Evolutionary conservation across 1,140 invertebrate species (phyloP), one percentile per base, ranked within the genome.

Genomic region (Grapholita molesta): DNA sequence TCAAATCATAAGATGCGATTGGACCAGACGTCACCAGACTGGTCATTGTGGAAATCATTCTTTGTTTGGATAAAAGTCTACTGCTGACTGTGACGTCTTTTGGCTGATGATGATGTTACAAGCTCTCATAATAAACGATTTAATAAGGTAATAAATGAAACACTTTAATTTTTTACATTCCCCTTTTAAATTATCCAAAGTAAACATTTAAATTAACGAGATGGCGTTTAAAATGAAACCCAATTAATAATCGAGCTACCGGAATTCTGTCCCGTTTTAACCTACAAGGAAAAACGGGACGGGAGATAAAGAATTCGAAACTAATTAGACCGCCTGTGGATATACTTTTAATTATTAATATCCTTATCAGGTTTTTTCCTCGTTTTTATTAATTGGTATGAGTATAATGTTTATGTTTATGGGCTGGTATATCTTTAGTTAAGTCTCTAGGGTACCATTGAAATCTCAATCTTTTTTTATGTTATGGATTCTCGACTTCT

Each of bases 261-360:
- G 77, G 32, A 28, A n/a, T 28, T 61, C 38, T 68, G 18, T 84
- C 80, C 67, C 67, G 52, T 64, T 82, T 70, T 66, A 55, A 67
- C 35, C 4, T 7, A 70, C 4, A 0, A 12, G 48, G 42, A 11
- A 53, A 55, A 79, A 64, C 64, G 71, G 71, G 74, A 78, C 7
- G 53, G 35, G 0, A 24, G 8, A 55, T 52, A 3, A 55, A 70
- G 68, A 66, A 11, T 65, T 72, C 64, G 25, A 64, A 68, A 80
- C 76, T 81, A 84, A 83, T 83, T 79, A 75, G 77, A 76, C 82
- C 80, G 77, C 82, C 82, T 79, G 77, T 73, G 71, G 80, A 72
- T 83, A 73, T 65, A 68, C 23, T 72, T 66, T 79, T 68, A 69
- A 35, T 74, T 64, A 33, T 67, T 57, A 33, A 67, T 74, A 69